These are phyloP conservation scores for Aphodius sticticus DNA, from an alignment of 2,888 invertebrate species.

Conservation along the genomic window DNA sequence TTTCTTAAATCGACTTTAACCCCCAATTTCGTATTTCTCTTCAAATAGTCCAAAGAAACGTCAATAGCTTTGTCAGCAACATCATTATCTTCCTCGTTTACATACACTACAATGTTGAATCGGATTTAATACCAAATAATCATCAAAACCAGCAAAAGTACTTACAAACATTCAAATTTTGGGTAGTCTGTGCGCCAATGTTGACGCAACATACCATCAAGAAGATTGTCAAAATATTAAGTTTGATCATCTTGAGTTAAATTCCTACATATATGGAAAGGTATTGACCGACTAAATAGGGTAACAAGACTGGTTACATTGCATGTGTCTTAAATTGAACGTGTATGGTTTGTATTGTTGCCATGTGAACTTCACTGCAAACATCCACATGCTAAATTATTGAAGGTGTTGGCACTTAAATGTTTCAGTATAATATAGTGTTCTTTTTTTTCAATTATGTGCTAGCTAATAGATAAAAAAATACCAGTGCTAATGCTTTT, in stretches of 20 bases:
- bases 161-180: constrained; percentile 79
- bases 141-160: constrained; percentile 49
- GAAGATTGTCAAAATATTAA: constrained; percentile 9
- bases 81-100: constrained; percentile 78
- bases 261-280: constrained; percentile 7
- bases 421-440: background rate
- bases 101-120: constrained; percentile 65
- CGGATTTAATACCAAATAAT: background rate
- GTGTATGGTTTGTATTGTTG: constrained; percentile 40
- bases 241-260: constrained; percentile 17
- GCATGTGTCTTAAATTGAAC: constrained; percentile 12
- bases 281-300: background rate
- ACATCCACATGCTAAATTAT: constrained; percentile 48
- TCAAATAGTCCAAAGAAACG: constrained; percentile 74
- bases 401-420: constrained; percentile 25
- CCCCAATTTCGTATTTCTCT: constrained; percentile 73
- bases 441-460: background rate
- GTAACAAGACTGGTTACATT: background rate
- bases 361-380: constrained; percentile 46
- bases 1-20: constrained; percentile 69
- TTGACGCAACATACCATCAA: background rate
- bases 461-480: background rate
- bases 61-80: constrained; percentile 76
- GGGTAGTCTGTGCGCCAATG: constrained; percentile 67
- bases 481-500: too few species aligned